phyloP scores from a whole-genome alignment of 2,888 invertebrate species.

The Ditylenchus weischeri region DNA sequence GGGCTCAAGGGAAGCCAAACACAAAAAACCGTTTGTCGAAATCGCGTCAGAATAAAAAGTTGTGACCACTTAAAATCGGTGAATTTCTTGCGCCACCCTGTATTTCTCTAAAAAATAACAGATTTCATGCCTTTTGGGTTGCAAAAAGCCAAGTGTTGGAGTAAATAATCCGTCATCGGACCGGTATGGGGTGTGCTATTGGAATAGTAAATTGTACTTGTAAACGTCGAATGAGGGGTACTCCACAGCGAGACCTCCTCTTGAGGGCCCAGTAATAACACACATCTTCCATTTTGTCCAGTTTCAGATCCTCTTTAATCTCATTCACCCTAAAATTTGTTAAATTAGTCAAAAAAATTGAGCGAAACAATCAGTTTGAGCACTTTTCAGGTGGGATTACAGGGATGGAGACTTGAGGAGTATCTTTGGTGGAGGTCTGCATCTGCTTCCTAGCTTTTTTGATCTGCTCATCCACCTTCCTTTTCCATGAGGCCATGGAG shows the following conservation, averaged over 20 bases:
- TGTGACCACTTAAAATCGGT: no score
- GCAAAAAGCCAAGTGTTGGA: no score
- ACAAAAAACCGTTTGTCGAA: no score
- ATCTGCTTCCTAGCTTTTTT: constrained; percentile 80
- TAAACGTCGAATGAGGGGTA: constrained; percentile 80
- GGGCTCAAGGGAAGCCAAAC: no score
- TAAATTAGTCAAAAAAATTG: background rate
- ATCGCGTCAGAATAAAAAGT: no score
- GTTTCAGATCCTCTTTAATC: constrained; percentile 28
- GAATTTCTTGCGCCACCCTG: no score
- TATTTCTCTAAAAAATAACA: no score
- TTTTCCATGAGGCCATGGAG: constrained; percentile 29
- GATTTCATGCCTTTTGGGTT: no score
- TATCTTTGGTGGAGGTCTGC: constrained; percentile 74
- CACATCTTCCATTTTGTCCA: constrained; percentile 71
- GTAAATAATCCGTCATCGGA: no score
- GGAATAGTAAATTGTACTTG: constrained; percentile 63
- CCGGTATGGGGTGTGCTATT: no score
- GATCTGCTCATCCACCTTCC: constrained; percentile 68
- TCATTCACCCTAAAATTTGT: constrained; percentile 25
- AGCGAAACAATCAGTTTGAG: background rate
- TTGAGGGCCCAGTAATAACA: constrained; percentile 97
- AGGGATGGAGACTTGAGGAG: constrained; percentile 72
- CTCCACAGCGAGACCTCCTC: constrained; percentile 87
- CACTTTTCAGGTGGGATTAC: constrained; percentile 31